Conservation (phyloP, 2,113 vertebrate genomes). For the Acrocephalus kingi region DNA sequence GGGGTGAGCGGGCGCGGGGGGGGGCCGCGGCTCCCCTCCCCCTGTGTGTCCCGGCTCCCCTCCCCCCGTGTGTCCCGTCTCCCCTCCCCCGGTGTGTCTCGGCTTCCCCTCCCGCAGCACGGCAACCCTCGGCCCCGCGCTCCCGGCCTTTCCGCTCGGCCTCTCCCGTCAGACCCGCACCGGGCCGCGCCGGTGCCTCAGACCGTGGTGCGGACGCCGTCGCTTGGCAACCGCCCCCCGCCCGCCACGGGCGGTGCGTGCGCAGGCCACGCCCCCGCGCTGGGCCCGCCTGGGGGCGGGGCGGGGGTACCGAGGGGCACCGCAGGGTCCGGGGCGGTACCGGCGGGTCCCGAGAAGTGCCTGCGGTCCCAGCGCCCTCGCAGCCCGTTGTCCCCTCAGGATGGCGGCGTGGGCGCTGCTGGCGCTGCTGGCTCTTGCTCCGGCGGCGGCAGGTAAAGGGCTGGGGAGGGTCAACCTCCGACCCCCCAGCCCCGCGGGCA, state of each 20-base stretch:
- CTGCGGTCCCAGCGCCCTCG: too few species aligned
- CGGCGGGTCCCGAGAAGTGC: accelerated
- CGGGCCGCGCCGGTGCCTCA: neutral
- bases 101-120: too few species aligned
- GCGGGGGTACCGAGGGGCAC: neutral
- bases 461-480: neutral
- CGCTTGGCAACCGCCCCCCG: neutral
- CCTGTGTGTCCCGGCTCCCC: neutral
- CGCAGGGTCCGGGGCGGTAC: neutral
- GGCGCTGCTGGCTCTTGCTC: neutral
- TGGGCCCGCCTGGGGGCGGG: neutral
- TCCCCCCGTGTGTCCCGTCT: neutral
- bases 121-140: neutral
- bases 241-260: neutral
- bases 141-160: neutral
- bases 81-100: too few species aligned
- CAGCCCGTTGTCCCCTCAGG: neutral
- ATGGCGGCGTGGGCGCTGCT: neutral
- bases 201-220: neutral
- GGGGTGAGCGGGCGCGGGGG: neutral
- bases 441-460: neutral
- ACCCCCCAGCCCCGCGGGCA: neutral
- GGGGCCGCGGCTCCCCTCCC: too few species aligned
- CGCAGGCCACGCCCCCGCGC: neutral
- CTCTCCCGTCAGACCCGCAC: neutral